Evolutionary conservation across 2,888 invertebrate genomes (phyloP), one percentile per base, ranked within the genome.

Genomic region (Tinea semifulvella): DNA sequence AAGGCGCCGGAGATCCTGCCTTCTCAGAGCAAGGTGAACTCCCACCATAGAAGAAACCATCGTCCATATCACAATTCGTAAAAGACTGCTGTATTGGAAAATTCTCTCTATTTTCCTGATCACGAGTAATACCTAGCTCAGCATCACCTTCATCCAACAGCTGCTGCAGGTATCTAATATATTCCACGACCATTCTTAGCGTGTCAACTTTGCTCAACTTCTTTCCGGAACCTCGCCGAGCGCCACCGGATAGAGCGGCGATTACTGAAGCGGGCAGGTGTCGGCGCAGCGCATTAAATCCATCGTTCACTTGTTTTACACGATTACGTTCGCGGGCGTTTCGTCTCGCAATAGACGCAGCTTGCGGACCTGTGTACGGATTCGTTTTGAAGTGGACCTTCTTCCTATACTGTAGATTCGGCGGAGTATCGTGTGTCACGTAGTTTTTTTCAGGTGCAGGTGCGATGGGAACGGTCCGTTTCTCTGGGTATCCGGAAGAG

Each of bases 281-380:
- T 56, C 92, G 91, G 28, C 95, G 85, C 7, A 96, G 82, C 36
- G 92, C 93, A 44, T 93, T 91, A 66, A 95, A 96, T 49, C 95
- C 96, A 66, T 94, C 93, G 77, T 95, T 95, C 62, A 94, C 94
- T 85, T 96, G 95, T 69, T 95, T 95, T 48, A 96, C 96, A 52
- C 97, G 88, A 67, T 97, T 97, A 51, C 97, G 84, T 75, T 97
- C 97, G 10, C 97, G 85, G 14, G 96, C 97, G 74, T 98, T 97
- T 54, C 97, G 85, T 46, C 96, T 82, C 0, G 93, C 94, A 31
- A 96, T 95, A 2, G 94, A 92, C 4, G 89, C 92, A 49, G 91
- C 88, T 60, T 91, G 93, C 53, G 90, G 88, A 53, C 85, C 85
- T 0, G 87, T 79, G 56, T 79, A 79, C 19, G 79, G 77, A 45